Percentiles rank a stretch among this genome's conserved stretches.
These are phyloP conservation scores for Zaprionus davidi DNA, from an alignment of 1,140 invertebrate genomes.

Conservation along the genomic window DNA sequence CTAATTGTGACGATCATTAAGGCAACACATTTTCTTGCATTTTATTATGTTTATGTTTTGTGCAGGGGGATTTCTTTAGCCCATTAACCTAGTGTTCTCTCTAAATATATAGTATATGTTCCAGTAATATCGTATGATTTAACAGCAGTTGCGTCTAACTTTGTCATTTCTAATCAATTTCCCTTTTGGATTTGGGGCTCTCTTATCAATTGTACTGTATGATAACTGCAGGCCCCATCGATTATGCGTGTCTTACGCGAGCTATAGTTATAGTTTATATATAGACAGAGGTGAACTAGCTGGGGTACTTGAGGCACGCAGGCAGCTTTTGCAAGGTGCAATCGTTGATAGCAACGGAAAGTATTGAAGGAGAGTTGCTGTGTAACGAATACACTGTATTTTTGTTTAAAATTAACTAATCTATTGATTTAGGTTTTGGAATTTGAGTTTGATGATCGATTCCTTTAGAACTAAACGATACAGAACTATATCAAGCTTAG, in stretches of 20 bases:
- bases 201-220: slow-evolving; percentile 4
- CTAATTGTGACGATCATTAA: slow-evolving; percentile 35
- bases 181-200: not conserved
- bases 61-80: not conserved
- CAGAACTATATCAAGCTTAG: not conserved
- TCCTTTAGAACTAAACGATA: not conserved
- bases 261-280: slow-evolving; percentile 5
- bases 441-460: too few species aligned
- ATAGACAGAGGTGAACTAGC: not conserved
- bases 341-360: slow-evolving; percentile 21
- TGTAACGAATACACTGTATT: slow-evolving; percentile 4
- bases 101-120: not conserved
- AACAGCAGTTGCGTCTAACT: slow-evolving; percentile 25
- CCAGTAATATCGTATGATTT: slow-evolving; percentile 27
- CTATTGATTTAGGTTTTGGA: not conserved
- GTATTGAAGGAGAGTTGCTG: not conserved
- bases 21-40: slow-evolving; percentile 7
- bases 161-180: slow-evolving; percentile 42
- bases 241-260: slow-evolving; percentile 40
- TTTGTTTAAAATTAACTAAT: not conserved
- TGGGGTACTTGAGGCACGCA: slow-evolving; percentile 36
- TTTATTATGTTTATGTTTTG: slow-evolving; percentile 6
- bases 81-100: not conserved
- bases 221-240: slow-evolving; percentile 42
- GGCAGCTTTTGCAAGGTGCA: slow-evolving; percentile 31